phyloP scores from a whole-genome alignment of 1,140 invertebrate species.

The Zaprionus taronus region DNA sequence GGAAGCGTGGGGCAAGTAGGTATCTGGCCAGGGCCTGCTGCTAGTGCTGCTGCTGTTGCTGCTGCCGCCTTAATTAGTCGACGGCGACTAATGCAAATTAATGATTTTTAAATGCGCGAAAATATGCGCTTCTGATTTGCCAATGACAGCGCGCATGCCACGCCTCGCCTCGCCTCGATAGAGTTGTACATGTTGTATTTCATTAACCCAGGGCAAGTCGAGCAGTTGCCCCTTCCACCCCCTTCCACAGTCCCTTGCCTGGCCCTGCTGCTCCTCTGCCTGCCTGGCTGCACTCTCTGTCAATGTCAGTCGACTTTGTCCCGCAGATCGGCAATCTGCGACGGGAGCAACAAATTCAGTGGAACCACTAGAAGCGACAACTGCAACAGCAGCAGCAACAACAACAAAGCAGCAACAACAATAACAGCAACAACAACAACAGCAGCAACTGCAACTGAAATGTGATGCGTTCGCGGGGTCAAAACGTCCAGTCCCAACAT shows the following conservation, averaged over 20 bases:
- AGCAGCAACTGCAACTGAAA: constrained; percentile 24
- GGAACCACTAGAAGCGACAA: constrained; percentile 37
- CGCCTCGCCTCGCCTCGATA: constrained; percentile 19
- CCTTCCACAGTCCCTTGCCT: background rate
- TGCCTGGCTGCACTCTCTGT: constrained; percentile 11
- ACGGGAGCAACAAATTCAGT: constrained; percentile 41
- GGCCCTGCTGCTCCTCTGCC: background rate
- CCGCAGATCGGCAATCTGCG: constrained; percentile 53
- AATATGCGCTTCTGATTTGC: constrained; percentile 69
- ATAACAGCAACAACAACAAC: background rate
- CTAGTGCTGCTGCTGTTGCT: background rate
- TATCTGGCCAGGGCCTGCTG: background rate
- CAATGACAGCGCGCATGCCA: constrained; percentile 20
- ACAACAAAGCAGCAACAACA: background rate
- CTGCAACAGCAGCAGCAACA: background rate
- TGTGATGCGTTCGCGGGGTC: constrained; percentile 58
- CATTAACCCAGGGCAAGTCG: constrained; percentile 53
- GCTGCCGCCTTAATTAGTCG: constrained; percentile 61
- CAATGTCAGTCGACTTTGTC: constrained; percentile 53
- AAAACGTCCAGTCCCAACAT: constrained; percentile 48
- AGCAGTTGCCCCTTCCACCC: background rate
- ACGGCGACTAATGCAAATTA: constrained; percentile 66
- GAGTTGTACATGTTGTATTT: constrained; percentile 70
- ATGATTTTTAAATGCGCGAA: constrained; percentile 77
- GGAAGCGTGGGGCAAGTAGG: background rate